Evolutionary conservation across 2,113 vertebrate genomes (phyloP), one percentile per base, ranked within the genome.

Genomic region (Sturnus vulgaris): DNA sequence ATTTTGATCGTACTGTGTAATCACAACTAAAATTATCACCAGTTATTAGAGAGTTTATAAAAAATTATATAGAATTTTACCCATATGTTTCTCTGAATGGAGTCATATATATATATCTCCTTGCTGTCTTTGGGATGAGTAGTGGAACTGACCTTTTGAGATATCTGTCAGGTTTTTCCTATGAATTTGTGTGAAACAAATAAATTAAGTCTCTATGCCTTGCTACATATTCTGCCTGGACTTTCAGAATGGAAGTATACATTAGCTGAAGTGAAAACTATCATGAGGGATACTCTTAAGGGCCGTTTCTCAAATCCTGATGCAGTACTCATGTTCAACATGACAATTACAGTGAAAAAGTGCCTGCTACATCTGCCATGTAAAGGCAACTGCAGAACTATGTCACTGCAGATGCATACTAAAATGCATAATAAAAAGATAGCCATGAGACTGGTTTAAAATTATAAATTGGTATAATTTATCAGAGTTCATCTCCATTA

Each of bases 401-500:
- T 37, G 63, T 56, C 37, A 66, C 21, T 81, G 42, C 42, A 86
- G 50, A 73, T 70, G 55, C 53, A 25, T 52, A 52, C 17, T 39
- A 77, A 93, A 90, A 90, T 68, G 47, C 21, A 55, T 55, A 92
- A 90, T 69, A 59, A 73, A 53, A 87, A 56, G 28, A 68, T 56
- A 63, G 44, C 46, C 65, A n/a, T 19, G 56, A 68, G 69, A 78
- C 65, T 1, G 0, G 37, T 90, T 88, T 71, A 84, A 82, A 91
- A 88, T 92, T 68, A 86, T 93, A 86, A 92, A 83, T 88, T 66
- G 71, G 46, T 64, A 24, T 93, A 84, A 90, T 94, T 93, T 84
- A 78, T 94, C 56, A n/a, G 52, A 90, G 80, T 89, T 93, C 71
- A 86, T 66, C 44, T 10, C 5, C 60, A 84, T 44, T 44, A 59